phyloP scores from a whole-genome alignment of 2,113 vertebrate species.

The Pollimyrus isidori region DNA sequence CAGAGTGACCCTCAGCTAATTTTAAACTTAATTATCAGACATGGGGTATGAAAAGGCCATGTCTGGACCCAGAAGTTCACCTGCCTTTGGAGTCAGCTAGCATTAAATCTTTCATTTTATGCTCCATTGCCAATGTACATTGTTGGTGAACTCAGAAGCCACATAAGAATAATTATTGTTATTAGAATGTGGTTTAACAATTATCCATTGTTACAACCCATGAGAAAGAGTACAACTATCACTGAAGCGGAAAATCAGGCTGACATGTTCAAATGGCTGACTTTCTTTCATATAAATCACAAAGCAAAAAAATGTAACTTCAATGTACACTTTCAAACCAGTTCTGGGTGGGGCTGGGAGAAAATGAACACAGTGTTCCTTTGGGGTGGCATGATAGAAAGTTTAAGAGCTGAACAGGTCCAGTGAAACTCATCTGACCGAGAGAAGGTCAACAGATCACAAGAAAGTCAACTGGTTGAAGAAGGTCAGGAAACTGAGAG shows the following conservation, averaged over 20 bases:
- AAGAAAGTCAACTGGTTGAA: not conserved
- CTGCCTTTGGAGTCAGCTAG: not conserved
- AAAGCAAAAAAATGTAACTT: not conserved
- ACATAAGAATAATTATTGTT: not conserved
- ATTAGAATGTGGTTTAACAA: not conserved
- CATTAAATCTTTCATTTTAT: not conserved
- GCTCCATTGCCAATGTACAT: not conserved
- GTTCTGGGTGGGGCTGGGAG: not conserved
- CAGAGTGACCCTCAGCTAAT: not conserved
- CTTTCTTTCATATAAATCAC: not conserved
- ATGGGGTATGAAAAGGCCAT: not conserved
- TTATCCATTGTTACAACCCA: not conserved
- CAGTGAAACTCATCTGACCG: not conserved
- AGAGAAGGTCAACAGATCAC: not conserved
- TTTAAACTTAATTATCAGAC: not conserved
- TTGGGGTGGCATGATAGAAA: not conserved
- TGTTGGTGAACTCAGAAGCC: not conserved
- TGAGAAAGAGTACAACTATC: not conserved
- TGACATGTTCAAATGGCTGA: not conserved
- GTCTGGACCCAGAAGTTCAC: not conserved
- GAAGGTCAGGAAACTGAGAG: not conserved
- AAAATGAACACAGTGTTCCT: not conserved
- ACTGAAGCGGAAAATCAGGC: conserved; percentile 4
- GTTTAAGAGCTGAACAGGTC: not conserved
- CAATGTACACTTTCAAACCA: not conserved